These are phyloP conservation scores for Takifugu flavidus DNA, from an alignment of 2,113 vertebrate species.

Conservation along the genomic window DNA sequence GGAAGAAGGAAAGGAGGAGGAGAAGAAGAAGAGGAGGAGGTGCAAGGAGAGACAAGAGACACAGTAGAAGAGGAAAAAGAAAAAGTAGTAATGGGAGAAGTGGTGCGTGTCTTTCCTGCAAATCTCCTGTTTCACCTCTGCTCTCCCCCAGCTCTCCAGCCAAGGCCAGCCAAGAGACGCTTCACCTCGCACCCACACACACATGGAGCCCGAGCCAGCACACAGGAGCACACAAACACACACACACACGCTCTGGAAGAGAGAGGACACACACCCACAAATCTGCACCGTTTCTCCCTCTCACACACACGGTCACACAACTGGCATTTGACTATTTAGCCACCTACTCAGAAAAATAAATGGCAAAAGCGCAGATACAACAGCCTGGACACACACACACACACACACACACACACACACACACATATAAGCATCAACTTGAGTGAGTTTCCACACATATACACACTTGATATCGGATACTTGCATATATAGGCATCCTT, in stretches of 20 bases:
- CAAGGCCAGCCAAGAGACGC: constrained; percentile 72
- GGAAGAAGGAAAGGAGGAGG: constrained; percentile 24
- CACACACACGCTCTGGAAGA: constrained; percentile 45
- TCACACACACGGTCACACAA: constrained; percentile 39
- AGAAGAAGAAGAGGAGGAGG: constrained; percentile 20
- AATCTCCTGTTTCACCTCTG: constrained; percentile 79
- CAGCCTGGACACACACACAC: constrained; percentile 38
- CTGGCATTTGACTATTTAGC: constrained; percentile 63
- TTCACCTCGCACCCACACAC: constrained; percentile 77
- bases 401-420: constrained; percentile 36
- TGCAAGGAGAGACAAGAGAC: constrained; percentile 27
- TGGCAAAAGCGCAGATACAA: constrained; percentile 49
- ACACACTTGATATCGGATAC: constrained; percentile 62
- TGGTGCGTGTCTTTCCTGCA: constrained; percentile 76
- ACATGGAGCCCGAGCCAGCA: constrained; percentile 67
- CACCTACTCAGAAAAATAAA: constrained; percentile 72
- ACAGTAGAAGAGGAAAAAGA: constrained; percentile 38
- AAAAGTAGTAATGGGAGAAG: constrained; percentile 69
- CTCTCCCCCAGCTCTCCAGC: constrained; percentile 68
- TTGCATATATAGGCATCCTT: constrained; percentile 57
- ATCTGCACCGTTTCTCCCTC: constrained; percentile 22
- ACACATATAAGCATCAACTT: constrained; percentile 20
- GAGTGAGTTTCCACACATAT: constrained; percentile 11
- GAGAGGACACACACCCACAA: constrained; percentile 31
- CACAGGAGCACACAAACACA: constrained; percentile 58